A percentile compares a stretch with the other conserved stretches of the same genome.
Conservation (phyloP, 92 coral and sea anemone genomes). For the Paramuricea clavata region DNA sequence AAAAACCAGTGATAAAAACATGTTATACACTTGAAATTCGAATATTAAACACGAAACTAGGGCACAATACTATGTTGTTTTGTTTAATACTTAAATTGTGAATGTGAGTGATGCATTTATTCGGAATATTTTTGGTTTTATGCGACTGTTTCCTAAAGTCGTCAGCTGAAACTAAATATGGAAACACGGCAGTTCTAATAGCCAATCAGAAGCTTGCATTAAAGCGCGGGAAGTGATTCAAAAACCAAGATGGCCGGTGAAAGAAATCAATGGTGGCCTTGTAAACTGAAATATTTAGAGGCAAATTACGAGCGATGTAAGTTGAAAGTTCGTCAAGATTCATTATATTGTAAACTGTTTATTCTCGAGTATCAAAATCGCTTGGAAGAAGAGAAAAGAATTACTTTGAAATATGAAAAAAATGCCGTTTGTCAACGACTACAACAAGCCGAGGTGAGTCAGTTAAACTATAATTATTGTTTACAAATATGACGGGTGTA, state of each 20-base stretch:
- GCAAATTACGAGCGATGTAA: constrained; percentile 83
- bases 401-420: constrained; percentile 51
- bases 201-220: constrained; percentile 33
- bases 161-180: too few relatives aligned
- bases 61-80: too few relatives aligned
- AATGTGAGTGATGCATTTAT: too few relatives aligned
- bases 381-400: constrained; percentile 73
- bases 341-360: constrained; percentile 77
- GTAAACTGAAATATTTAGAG: constrained; percentile 75
- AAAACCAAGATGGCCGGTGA: constrained; percentile 9
- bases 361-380: constrained; percentile 72
- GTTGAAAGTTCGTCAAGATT: constrained; percentile 77
- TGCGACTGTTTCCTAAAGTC: too few relatives aligned
- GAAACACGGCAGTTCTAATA: not conserved
- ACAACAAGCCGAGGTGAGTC: constrained; percentile 14
- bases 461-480: not conserved
- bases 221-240: not conserved
- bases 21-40: too few relatives aligned
- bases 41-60: too few relatives aligned
- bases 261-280: constrained; percentile 59
- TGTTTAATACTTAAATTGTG: too few relatives aligned
- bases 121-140: too few relatives aligned
- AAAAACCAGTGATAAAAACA: too few relatives aligned
- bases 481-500: too few relatives aligned
- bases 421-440: constrained; percentile 34